Evolutionary conservation across 2,888 invertebrate genomes (phyloP), one percentile per base, ranked within the genome.

Genomic region (Pyrgus malvae): DNA sequence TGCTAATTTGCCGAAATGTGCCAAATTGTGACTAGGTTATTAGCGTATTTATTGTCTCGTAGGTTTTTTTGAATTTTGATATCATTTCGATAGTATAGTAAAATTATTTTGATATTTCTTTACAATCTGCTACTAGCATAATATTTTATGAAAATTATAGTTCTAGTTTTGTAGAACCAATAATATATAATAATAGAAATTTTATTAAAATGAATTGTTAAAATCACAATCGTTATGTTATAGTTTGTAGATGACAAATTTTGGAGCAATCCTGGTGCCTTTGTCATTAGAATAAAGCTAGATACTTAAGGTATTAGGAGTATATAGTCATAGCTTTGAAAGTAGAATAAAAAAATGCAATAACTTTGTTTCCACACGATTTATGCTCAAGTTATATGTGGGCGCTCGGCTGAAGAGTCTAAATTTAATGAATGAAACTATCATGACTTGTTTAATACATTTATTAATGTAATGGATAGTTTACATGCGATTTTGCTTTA

Each of bases 301-400:
- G 49, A 41, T 8, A 11, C 17, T 4, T 21, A 8, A 27, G 11
- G 23, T 44, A 33, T 53, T 45, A 46, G 45, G 16, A 41, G 8
- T 14, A 21, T 27, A 42, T 53, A n/a, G n/a, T n/a, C n/a, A n/a
- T n/a, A n/a, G n/a, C n/a, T n/a, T n/a, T n/a, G n/a, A n/a, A n/a
- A n/a, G n/a, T n/a, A n/a, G n/a, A n/a, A n/a, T n/a, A n/a, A n/a
- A n/a, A n/a, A n/a, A n/a, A n/a, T n/a, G n/a, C n/a, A n/a, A n/a
- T n/a, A n/a, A n/a, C n/a, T n/a, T n/a, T 33, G 29, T 41, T 27
- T 27, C 35, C n/a, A 14, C 35, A 25, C 25, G 50, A 23, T 54
- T 51, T 51, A 50, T 55, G 57, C 78, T 82, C 82, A 80, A 81
- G 80, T 64, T 77, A 77, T 79, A 79, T 78, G 77, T 65, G 59